Evolutionary conservation across 1,140 invertebrate genomes (phyloP).

Genomic region (Diorhabda carinulata): DNA sequence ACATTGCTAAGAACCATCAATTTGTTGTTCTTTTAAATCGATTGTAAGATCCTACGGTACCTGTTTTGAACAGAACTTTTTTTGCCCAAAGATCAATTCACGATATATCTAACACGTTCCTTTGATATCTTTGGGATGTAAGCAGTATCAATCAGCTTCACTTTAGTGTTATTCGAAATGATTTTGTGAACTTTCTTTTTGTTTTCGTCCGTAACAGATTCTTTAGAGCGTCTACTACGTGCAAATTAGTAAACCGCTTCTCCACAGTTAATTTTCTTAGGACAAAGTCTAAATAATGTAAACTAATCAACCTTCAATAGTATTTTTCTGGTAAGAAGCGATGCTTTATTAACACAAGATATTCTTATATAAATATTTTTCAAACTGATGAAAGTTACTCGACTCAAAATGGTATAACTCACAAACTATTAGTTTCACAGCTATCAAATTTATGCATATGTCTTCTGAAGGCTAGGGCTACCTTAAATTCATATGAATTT

Average conservation of each 20-base stretch:
- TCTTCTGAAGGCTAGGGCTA: neutral
- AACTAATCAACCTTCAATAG: too few species aligned
- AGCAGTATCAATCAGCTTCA: neutral
- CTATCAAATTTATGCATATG: neutral
- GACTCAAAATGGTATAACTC: neutral
- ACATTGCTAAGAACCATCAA: too few species aligned
- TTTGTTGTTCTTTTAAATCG: too few species aligned
- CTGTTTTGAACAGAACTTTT: too few species aligned
- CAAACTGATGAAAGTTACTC: neutral
- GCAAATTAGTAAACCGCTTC: neutral
- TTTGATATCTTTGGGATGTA: too few species aligned
- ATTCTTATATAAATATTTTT: too few species aligned
- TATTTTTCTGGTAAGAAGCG: too few species aligned
- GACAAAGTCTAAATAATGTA: too few species aligned
- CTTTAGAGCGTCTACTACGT: neutral
- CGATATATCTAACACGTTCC: too few species aligned
- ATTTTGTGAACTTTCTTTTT: neutral
- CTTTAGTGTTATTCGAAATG: neutral
- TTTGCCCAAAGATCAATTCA: too few species aligned
- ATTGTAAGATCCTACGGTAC: too few species aligned
- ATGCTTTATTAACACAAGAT: too few species aligned
- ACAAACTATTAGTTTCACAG: neutral
- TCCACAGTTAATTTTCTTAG: neutral
- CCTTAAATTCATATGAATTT: neutral
- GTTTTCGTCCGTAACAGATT: neutral